These are phyloP conservation scores for Osmerus mordax DNA, from an alignment of 2,113 vertebrate genomes.

Conservation along the genomic window DNA sequence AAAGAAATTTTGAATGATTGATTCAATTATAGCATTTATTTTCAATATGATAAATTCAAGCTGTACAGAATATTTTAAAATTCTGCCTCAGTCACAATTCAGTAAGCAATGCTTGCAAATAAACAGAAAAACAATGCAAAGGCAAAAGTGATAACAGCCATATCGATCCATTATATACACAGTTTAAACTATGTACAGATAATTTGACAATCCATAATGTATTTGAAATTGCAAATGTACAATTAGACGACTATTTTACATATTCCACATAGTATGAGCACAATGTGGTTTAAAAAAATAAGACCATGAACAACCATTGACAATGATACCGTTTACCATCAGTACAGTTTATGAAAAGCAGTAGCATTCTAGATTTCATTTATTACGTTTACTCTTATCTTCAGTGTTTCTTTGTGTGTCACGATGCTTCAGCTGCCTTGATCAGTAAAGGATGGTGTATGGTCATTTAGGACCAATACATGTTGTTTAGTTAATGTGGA, in stretches of 20 bases:
- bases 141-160: slow-evolving; percentile 2
- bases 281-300: slow-evolving; percentile 8
- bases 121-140: neutral
- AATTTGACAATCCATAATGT: slow-evolving; percentile 6
- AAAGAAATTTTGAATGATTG: neutral
- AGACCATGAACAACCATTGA: slow-evolving; percentile 8
- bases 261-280: neutral
- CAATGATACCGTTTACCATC: neutral
- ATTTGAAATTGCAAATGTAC: slow-evolving; percentile 8
- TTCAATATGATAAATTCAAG: slow-evolving; percentile 2
- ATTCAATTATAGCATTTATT: slow-evolving; percentile 13
- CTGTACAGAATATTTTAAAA: neutral
- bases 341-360: neutral
- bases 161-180: slow-evolving; percentile 9
- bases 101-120: slow-evolving; percentile 10
- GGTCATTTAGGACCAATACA: no score
- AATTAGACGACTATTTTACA: slow-evolving; percentile 1
- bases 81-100: slow-evolving; percentile 5
- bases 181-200: slow-evolving; percentile 11
- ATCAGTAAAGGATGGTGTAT: neutral
- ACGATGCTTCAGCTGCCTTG: neutral
- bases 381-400: neutral
- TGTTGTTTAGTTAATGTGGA: neutral
- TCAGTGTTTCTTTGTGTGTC: neutral
- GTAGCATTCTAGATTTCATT: neutral